A percentile compares a stretch with the other conserved stretches of the same genome.
Conservation (phyloP, 2,797 vertebrate genomes). For the Myioborus melanocephalus region DNA sequence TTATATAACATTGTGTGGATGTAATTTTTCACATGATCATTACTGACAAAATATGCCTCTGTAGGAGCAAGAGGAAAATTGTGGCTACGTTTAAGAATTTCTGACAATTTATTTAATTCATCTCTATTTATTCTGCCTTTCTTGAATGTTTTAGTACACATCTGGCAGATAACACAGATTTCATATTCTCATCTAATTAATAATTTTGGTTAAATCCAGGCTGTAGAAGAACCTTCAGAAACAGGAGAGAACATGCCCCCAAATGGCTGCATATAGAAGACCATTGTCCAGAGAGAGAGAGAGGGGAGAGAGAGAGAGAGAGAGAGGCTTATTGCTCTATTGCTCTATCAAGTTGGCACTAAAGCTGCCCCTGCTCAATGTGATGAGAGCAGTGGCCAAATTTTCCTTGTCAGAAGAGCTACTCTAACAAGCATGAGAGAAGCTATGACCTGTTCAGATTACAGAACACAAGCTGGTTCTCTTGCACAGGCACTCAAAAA, state of each 20-base stretch:
- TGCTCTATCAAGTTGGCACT: not conserved
- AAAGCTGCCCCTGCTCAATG: not conserved
- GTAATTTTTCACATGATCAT: not conserved
- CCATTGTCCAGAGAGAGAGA: not conserved
- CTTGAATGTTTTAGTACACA: not conserved
- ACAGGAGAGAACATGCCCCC: not conserved
- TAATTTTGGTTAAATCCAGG: not conserved
- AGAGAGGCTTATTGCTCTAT: not conserved
- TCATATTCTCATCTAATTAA: not conserved
- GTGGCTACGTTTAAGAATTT: not conserved
- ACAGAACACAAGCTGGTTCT: not conserved
- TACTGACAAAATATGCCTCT: not conserved
- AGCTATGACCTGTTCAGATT: not conserved
- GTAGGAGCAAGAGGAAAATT: not conserved
- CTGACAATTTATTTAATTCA: not conserved
- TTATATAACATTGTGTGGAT: not conserved
- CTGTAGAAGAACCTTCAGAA: not conserved
- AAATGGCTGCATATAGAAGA: not conserved
- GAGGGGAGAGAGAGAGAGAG: not conserved
- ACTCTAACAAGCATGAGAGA: not conserved
- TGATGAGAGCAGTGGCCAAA: not conserved
- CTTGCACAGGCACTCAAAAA: not conserved
- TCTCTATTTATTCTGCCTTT: not conserved
- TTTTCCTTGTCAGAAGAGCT: not conserved
- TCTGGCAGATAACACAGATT: not conserved